These are phyloP conservation scores for Anolis sagrei DNA, from an alignment of 2,113 vertebrate species.

Conservation along the genomic window DNA sequence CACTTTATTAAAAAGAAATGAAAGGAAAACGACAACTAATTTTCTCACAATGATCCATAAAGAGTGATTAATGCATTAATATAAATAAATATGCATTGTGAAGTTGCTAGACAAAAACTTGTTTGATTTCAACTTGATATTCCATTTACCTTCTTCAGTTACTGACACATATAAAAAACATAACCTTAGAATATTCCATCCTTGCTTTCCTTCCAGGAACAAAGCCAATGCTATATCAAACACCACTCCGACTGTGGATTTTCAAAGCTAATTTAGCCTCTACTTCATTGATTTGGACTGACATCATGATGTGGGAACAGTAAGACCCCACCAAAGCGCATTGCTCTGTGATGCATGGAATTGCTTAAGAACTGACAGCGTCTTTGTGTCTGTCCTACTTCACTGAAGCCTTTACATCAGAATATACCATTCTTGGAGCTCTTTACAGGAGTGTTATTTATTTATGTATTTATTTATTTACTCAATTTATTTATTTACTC, in stretches of 20 bases:
- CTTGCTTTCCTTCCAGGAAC: neutral
- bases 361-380: slow-evolving; percentile 44
- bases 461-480: too few species aligned
- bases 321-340: neutral
- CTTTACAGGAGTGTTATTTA: neutral
- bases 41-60: neutral
- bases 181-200: neutral
- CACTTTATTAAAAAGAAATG: neutral
- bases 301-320: slow-evolving; percentile 12
- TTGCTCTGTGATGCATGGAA: slow-evolving; percentile 24
- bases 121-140: slow-evolving; percentile 1
- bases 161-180: neutral
- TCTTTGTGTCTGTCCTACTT: neutral
- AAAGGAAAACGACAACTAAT: neutral
- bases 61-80: neutral
- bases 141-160: slow-evolving; percentile 14
- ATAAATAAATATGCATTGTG: neutral
- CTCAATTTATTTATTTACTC: too few species aligned
- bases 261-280: slow-evolving; percentile 49
- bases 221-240: slow-evolving; percentile 11
- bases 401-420: neutral
- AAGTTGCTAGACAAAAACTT: neutral
- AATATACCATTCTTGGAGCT: slow-evolving; percentile 18
- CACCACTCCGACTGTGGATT: slow-evolving; percentile 3
- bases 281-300: slow-evolving; percentile 45